Base-by-base conservation (phyloP, 92 coral and sea anemone genomes). In the Palythoa grandiflora region DNA sequence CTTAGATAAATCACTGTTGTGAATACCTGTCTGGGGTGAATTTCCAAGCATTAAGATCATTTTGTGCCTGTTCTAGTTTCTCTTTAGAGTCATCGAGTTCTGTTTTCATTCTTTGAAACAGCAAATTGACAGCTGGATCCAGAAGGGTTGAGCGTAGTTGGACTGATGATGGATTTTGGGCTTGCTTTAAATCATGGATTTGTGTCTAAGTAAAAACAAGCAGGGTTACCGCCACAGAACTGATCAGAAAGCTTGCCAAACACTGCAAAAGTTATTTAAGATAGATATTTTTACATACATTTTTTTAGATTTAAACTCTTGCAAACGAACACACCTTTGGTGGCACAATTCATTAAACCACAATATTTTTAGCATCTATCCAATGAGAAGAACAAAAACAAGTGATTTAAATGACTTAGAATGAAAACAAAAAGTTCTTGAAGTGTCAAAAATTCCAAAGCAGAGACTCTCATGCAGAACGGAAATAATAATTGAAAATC, bases 141-240 rank as follows among this genome's bases (percentile, higher is more conserved):
- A 97, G 90, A 21, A 97, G 85, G 60, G 99, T 97, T 11, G 99
- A 97, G 15, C 98, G 95, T 74, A 95, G 95, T 83, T 97, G 98
- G 59, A 96, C 93, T 19, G 97, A 93, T 12, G 97, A 94, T 52
- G 99, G 98, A 57, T 96, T 97, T 89, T 97, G 98, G 13, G 98
- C 98, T 91, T 97, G 99, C 93, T 97, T 97, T 83, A 97, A 88
- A 90, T 97, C 99, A 78, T 95, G 99, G 84, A 97, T 97, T 88
- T 97, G 99, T 36, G 99, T 97, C 99, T 97, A 88, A 72, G 86
- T 65, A 71, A 21, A 86, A 77, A 52, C 66, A 78, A 80, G 14
- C 10, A 19, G 38, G 53, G 36, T 57, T 79, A 75, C 10, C 53
- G 83, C 72, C 86, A 59, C 75, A 38, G 28, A 55, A 83, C 20